A percentile compares a stretch with the other conserved stretches of the same genome.
Evolutionary conservation across 2,797 vertebrate species (phyloP).

Genomic region (Chrosomus eos): DNA sequence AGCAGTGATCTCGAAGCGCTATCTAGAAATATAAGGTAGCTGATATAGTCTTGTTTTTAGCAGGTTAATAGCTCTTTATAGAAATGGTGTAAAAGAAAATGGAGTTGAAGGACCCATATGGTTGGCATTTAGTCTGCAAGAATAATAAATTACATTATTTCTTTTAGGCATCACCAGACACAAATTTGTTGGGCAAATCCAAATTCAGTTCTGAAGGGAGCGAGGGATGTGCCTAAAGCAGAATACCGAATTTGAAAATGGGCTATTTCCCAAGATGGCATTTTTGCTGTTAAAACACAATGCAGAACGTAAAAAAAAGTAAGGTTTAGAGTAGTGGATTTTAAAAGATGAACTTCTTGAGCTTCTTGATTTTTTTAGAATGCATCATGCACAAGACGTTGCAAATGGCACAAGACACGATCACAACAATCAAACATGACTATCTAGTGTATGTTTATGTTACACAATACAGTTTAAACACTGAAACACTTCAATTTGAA

Average conservation of each 20-base stretch:
- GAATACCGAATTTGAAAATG: not conserved
- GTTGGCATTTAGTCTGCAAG: slow-evolving; percentile 46
- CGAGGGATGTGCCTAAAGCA: not conserved
- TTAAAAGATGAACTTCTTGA: not conserved
- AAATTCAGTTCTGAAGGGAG: slow-evolving; percentile 45
- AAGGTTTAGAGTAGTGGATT: not conserved
- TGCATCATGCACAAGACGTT: not conserved
- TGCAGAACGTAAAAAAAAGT: not conserved
- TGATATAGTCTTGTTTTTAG: slow-evolving; percentile 27
- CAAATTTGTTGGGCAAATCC: slow-evolving; percentile 31
- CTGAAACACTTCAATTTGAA: not conserved
- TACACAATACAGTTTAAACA: not conserved
- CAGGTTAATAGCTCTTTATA: slow-evolving; percentile 59
- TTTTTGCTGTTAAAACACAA: not conserved
- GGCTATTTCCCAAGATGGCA: not conserved
- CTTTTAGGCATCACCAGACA: slow-evolving; percentile 25
- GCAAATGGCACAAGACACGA: rapidly evolving
- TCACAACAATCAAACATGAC: not conserved
- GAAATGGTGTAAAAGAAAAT: slow-evolving; percentile 56
- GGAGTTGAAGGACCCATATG: slow-evolving; percentile 43
- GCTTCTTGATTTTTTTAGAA: not conserved
- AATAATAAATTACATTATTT: slow-evolving; percentile 50
- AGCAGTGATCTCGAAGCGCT: slow-evolving; percentile 34
- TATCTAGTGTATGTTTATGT: not conserved
- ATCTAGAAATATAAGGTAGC: slow-evolving; percentile 41